Conservation (phyloP, 2,797 vertebrate species). For the Molothrus aeneus region DNA sequence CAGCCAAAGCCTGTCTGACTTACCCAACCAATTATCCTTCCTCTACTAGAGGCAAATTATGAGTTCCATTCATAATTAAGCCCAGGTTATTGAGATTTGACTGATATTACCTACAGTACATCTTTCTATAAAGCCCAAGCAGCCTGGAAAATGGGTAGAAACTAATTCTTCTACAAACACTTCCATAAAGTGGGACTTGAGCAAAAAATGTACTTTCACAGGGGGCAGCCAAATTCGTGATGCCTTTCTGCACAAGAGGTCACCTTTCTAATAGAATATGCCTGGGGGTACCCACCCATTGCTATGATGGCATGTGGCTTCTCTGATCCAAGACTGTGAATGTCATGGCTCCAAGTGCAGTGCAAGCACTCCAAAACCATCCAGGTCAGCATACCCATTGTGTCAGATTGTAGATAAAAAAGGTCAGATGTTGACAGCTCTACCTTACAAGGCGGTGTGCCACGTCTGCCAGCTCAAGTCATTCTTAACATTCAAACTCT, state of each 20-base stretch:
- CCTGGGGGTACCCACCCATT: background rate
- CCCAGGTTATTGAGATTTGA: background rate
- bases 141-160: background rate
- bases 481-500: background rate
- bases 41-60: background rate
- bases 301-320: background rate
- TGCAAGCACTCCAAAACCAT: background rate
- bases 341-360: background rate
- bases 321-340: background rate
- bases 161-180: background rate
- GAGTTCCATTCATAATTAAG: background rate
- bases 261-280: background rate
- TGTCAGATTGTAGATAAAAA: background rate
- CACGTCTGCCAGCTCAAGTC: background rate
- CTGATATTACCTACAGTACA: background rate
- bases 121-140: background rate
- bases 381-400: background rate
- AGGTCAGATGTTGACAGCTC: background rate
- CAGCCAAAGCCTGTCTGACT: background rate
- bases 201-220: background rate
- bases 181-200: background rate
- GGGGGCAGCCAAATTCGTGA: background rate
- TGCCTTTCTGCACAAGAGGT: background rate
- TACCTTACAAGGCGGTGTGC: background rate
- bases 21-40: background rate